phyloP scores from a whole-genome alignment of 2,797 vertebrate species.

The Anolis apletophallus region DNA sequence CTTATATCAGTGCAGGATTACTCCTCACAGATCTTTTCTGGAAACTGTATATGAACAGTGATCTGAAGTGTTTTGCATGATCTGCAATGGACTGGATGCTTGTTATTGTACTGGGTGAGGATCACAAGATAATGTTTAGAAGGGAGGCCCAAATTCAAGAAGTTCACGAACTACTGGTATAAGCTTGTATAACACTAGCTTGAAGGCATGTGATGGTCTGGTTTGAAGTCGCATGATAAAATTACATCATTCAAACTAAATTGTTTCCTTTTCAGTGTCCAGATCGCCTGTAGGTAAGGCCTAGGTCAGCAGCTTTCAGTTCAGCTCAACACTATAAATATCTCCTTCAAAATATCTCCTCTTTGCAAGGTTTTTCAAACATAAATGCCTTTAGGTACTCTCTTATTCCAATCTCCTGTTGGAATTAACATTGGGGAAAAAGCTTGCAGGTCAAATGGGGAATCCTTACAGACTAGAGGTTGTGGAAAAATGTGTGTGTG shows the following conservation, averaged over 20 bases:
- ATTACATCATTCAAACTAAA: neutral
- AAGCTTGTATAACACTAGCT: neutral
- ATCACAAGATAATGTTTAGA: neutral
- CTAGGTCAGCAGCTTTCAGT: too few relatives aligned
- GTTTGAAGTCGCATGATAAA: neutral
- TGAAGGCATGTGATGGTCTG: neutral
- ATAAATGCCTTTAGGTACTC: neutral
- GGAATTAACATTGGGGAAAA: neutral
- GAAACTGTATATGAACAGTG: neutral
- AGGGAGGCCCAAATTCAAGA: neutral
- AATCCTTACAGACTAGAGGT: neutral
- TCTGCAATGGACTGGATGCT: neutral
- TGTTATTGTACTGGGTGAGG: neutral
- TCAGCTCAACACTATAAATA: too few relatives aligned
- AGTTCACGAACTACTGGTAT: neutral
- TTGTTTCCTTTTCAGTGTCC: neutral
- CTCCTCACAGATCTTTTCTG: neutral
- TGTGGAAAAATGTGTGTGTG: neutral
- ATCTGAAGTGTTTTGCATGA: neutral
- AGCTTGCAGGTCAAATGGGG: neutral
- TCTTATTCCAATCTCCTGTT: neutral
- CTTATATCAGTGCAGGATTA: too few relatives aligned
- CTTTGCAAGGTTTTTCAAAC: neutral
- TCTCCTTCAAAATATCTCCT: neutral
- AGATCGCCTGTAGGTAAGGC: too few relatives aligned